A percentile compares a stretch with the other conserved stretches of the same genome.
phyloP scores from a whole-genome alignment of 2,888 invertebrate genomes.

The Charanyca ferruginea region DNA sequence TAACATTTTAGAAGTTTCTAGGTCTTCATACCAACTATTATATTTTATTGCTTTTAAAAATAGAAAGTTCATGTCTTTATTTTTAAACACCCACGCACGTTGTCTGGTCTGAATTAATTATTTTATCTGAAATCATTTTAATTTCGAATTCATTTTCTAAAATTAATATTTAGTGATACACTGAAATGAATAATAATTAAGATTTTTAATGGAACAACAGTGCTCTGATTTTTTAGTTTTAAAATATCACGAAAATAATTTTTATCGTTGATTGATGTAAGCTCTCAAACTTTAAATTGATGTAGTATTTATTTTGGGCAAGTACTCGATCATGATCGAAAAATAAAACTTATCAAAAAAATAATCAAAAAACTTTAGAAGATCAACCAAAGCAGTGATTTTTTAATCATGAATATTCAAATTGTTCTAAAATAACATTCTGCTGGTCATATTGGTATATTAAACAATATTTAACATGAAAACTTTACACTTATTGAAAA shows the following conservation, averaged over 20 bases:
- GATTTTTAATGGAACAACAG: background rate
- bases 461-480: background rate
- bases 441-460: background rate
- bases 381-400: background rate
- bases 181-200: background rate
- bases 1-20: no score
- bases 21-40: no score
- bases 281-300: background rate
- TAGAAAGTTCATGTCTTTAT: no score
- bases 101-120: background rate
- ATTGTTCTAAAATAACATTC: background rate
- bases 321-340: background rate
- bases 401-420: constrained; percentile 1
- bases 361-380: constrained; percentile 4
- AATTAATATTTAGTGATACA: background rate
- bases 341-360: background rate
- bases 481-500: constrained; percentile 38
- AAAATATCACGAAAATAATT: background rate
- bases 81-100: constrained; percentile 6
- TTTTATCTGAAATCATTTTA: background rate
- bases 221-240: background rate
- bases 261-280: background rate
- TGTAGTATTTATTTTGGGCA: background rate
- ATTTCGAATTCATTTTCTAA: constrained; percentile 1
- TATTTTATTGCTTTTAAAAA: no score